Evolutionary conservation across 2,797 vertebrate genomes (phyloP), one percentile per base, ranked within the genome.

Genomic region (Florisuga fusca): DNA sequence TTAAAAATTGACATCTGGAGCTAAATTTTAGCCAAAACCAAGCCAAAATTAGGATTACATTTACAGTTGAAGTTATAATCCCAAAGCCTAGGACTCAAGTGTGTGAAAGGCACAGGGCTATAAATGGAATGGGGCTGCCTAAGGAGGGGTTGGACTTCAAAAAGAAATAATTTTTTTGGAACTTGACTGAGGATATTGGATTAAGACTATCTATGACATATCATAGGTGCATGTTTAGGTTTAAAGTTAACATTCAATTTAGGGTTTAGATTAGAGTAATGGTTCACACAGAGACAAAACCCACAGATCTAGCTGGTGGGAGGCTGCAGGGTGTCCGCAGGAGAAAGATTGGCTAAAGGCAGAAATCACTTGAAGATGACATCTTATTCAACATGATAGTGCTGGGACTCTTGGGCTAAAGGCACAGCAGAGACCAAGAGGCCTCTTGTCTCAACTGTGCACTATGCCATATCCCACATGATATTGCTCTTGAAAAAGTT

Each of bases 21-120:
- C 5, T 81, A 68, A 84, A 67, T 7, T 13, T 76, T 34, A 79
- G 29, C 3, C 20, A 77, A 43, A 5, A 1, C 51, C 27, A 82
- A 50, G 10, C 7, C n/a, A 66, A 8, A 2, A 3, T 75, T 67
- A 75, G 8, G 3, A 2, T 63, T 82, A 20, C 7, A 33, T 54
- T 82, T 50, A 55, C 8, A 5, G 3, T 12, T 84, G 8, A 27
- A 72, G 3, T n/a, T 63, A 34, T 23, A 75, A 64, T 21, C 2
- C 1, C n/a, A 67, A 41, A 87, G 6, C 15, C 41, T 66, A 4
- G 3, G 14, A 3, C 18, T 72, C 4, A 33, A 7, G 0, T 19
- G 4, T 43, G 2, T 7, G 5, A 63, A 7, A 17, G 21, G 16
- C 29, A 6, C 38, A 51, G 10, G 14, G 3, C 14, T 67, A 10